These are phyloP conservation scores for Gavia stellata DNA, from an alignment of 2,113 vertebrate species.

Conservation along the genomic window DNA sequence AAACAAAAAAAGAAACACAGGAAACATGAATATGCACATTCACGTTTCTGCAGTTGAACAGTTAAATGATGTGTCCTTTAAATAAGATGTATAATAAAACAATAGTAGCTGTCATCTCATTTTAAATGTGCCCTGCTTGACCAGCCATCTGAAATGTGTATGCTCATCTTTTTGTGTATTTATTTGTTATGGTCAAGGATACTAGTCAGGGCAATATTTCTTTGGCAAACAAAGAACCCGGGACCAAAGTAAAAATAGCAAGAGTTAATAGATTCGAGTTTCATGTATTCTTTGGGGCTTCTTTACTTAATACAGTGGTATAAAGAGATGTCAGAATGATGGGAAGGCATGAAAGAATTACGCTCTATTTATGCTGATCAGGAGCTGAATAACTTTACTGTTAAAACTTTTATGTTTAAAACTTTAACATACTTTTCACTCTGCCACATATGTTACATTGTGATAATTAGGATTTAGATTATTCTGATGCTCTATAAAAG, in stretches of 20 bases:
- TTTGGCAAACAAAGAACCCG: background rate
- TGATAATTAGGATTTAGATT: background rate
- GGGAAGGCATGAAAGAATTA: background rate
- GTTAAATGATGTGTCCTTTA: background rate
- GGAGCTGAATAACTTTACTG: background rate
- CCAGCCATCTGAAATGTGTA: background rate
- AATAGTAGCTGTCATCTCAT: background rate
- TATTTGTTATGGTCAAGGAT: background rate
- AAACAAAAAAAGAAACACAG: background rate
- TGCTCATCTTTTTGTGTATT: background rate
- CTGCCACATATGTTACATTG: background rate
- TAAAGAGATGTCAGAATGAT: background rate
- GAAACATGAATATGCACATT: background rate
- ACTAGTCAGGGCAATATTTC: background rate
- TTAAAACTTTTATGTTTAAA: constrained; percentile 1
- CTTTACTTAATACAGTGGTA: background rate
- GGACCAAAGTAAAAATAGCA: background rate
- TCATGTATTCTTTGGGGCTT: background rate
- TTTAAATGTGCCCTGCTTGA: background rate
- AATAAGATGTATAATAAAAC: background rate
- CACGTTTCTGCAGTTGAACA: background rate
- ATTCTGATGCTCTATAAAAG: background rate
- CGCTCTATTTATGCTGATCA: background rate
- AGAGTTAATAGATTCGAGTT: background rate
- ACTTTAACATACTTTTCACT: background rate